These are phyloP conservation scores for Dysdera silvatica DNA, from an alignment of 1,140 invertebrate species.

Conservation along the genomic window DNA sequence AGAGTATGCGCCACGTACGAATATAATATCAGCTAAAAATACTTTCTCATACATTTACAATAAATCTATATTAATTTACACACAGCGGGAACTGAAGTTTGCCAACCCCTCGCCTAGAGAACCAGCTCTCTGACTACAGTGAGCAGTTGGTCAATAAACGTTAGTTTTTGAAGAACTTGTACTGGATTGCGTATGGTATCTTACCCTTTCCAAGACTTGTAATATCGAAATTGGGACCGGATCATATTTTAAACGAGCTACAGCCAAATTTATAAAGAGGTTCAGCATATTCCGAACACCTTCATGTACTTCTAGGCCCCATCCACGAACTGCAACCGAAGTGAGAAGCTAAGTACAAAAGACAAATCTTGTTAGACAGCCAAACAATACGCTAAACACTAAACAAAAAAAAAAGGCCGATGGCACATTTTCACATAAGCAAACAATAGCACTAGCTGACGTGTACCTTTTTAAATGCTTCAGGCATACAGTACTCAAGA, in stretches of 20 bases:
- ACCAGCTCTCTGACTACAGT: too few relatives aligned
- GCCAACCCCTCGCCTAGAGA: too few relatives aligned
- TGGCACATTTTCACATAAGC: not conserved
- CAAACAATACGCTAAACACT: not conserved
- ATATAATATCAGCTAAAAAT: too few relatives aligned
- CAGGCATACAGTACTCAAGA: slow-evolving; percentile 48
- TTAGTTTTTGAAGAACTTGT: too few relatives aligned
- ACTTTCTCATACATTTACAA: too few relatives aligned
- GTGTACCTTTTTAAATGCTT: slow-evolving; percentile 48
- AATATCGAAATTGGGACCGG: slow-evolving; percentile 38
- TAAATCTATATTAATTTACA: too few relatives aligned
- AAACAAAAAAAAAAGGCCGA: slow-evolving; percentile 17
- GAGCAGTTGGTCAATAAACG: too few relatives aligned
- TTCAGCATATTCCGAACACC: slow-evolving; percentile 50
- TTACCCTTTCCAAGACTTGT: slow-evolving; percentile 25
- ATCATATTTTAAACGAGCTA: slow-evolving; percentile 42
- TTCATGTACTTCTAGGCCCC: slow-evolving; percentile 50
- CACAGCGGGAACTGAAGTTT: too few relatives aligned
- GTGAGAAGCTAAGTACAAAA: slow-evolving; percentile 41
- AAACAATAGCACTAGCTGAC: slow-evolving; percentile 6
- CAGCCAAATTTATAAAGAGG: slow-evolving; percentile 48
- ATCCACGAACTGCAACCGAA: slow-evolving; percentile 47
- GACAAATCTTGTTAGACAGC: not conserved
- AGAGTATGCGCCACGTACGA: too few relatives aligned
- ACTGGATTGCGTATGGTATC: too few relatives aligned